Conservation (phyloP, 1,140 invertebrate genomes). For the Bombus haemorrhoidalis region DNA sequence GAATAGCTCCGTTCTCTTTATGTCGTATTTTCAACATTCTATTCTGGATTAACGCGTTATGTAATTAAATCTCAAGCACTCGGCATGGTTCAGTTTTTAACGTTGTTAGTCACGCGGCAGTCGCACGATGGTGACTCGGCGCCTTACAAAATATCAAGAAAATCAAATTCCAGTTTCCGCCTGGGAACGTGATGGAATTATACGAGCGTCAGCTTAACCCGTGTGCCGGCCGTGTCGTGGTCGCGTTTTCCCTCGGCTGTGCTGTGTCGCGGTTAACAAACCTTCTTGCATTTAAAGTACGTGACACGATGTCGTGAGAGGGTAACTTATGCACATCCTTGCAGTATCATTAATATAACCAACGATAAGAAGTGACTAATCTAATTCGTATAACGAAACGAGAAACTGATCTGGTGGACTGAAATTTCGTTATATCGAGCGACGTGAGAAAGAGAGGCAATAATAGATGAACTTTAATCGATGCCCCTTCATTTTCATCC, state of each 20-base stretch:
- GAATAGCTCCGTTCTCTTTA: neutral
- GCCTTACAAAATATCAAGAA: slow-evolving; percentile 51
- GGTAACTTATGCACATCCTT: slow-evolving; percentile 57
- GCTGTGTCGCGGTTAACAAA: slow-evolving; percentile 38
- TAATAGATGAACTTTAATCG: too few relatives aligned
- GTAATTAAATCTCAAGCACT: slow-evolving; percentile 13
- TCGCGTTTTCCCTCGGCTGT: slow-evolving; percentile 14
- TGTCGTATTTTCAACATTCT: neutral
- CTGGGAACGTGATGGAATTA: slow-evolving; percentile 61
- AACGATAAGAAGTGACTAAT: slow-evolving; percentile 55
- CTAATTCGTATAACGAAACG: slow-evolving; percentile 9
- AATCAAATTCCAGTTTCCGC: slow-evolving; percentile 51
- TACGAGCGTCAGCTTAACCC: slow-evolving; percentile 53
- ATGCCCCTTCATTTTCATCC: too few relatives aligned
- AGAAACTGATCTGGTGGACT: neutral
- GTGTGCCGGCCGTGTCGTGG: slow-evolving; percentile 26
- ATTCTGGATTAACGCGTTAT: slow-evolving; percentile 32
- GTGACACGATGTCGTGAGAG: slow-evolving; percentile 48
- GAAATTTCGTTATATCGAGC: neutral
- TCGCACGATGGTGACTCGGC: slow-evolving; percentile 17
- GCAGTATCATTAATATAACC: slow-evolving; percentile 57
- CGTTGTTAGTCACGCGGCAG: slow-evolving; percentile 31
- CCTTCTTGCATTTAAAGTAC: slow-evolving; percentile 64
- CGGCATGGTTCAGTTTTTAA: slow-evolving; percentile 53
- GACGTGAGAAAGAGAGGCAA: too few relatives aligned